phyloP scores from a whole-genome alignment of 2,888 invertebrate species.

The Andricus curvator region DNA sequence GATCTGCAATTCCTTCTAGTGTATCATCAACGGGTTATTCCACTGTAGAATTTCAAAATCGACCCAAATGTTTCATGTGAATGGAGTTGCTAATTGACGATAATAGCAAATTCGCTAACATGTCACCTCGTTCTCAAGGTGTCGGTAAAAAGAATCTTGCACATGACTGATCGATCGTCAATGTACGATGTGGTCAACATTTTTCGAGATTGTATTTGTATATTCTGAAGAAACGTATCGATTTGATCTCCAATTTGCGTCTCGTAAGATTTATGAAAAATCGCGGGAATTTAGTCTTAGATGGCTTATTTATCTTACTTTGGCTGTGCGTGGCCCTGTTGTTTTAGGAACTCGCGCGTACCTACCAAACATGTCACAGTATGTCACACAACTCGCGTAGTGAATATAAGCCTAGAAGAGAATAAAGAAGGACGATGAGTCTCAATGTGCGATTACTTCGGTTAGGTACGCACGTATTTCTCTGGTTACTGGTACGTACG shows the following conservation, averaged over 20 bases:
- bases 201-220: slow-evolving; percentile 9
- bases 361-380: neutral
- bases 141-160: slow-evolving; percentile 5
- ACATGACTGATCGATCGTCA: slow-evolving; percentile 1
- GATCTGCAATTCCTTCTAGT: slow-evolving; percentile 65
- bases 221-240: slow-evolving; percentile 24
- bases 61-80: slow-evolving; percentile 46
- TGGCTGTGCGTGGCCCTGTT: slow-evolving; percentile 36
- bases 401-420: neutral
- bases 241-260: slow-evolving; percentile 27
- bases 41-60: slow-evolving; percentile 71
- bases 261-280: slow-evolving; percentile 13
- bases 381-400: neutral
- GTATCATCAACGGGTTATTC: slow-evolving; percentile 71
- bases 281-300: slow-evolving; percentile 16
- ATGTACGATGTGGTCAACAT: neutral
- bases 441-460: neutral
- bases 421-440: neutral
- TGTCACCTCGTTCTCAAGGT: neutral
- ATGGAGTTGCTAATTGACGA: neutral
- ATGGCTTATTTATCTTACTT: slow-evolving; percentile 36
- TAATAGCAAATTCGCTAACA: neutral
- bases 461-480: slow-evolving; percentile 30
- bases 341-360: neutral
- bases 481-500: neutral